Conservation (phyloP, 2,797 vertebrate species). For the Pseudomugil gertrudae region DNA sequence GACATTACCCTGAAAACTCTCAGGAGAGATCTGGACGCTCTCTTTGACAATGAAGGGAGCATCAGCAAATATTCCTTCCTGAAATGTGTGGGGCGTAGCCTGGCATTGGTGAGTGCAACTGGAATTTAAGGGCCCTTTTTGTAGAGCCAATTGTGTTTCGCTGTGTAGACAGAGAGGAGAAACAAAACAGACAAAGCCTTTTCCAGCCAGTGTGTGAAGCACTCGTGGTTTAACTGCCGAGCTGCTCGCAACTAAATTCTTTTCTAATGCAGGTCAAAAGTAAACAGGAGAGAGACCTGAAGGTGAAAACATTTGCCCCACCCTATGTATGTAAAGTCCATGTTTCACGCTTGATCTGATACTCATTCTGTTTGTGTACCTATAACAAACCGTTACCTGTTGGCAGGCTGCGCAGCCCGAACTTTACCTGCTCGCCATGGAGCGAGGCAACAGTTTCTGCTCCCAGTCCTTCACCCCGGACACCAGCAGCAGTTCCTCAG, state of each 20-base stretch:
- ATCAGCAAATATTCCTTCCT: constrained; percentile 89
- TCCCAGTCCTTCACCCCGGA: constrained; percentile 79
- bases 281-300: constrained; percentile 90
- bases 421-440: constrained; percentile 86
- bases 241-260: constrained; percentile 19
- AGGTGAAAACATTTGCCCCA: constrained; percentile 90
- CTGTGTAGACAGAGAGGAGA: constrained; percentile 17
- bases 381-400: constrained; percentile 9
- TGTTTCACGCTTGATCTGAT: background rate
- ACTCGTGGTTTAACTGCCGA: constrained; percentile 27
- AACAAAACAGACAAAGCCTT: constrained; percentile 46
- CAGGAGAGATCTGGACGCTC: constrained; percentile 80
- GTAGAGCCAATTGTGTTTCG: constrained; percentile 46
- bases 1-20: constrained; percentile 85
- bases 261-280: constrained; percentile 85
- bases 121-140: constrained; percentile 33
- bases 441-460: constrained; percentile 79
- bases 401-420: constrained; percentile 89
- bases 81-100: constrained; percentile 91
- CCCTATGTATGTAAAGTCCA: constrained; percentile 86
- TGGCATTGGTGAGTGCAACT: constrained; percentile 87
- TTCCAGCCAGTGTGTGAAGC: constrained; percentile 17
- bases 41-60: constrained; percentile 82
- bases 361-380: background rate
- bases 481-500: constrained; percentile 70